These are phyloP conservation scores for Coluber constrictor DNA, from an alignment of 2,797 vertebrate genomes.

Conservation along the genomic window DNA sequence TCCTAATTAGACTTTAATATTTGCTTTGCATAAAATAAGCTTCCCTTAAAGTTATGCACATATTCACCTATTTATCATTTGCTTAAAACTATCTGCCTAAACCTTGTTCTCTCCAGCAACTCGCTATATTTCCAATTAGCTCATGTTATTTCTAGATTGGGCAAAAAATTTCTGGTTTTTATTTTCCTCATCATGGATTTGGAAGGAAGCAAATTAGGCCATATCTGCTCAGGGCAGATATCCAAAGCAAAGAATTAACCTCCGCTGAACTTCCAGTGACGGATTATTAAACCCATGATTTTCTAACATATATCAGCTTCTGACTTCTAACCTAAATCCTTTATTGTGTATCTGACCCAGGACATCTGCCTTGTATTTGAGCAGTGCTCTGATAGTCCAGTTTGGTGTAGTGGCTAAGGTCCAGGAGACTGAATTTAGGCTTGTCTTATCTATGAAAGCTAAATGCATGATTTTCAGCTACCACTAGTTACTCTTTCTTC, in stretches of 20 bases:
- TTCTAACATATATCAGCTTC: background rate
- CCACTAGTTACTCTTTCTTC: background rate
- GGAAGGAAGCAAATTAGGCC: background rate
- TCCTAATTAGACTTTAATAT: background rate
- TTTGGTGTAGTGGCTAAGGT: background rate
- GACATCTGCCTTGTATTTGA: background rate
- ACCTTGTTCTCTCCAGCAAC: background rate
- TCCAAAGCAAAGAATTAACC: background rate
- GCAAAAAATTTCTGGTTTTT: background rate
- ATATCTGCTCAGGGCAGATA: background rate
- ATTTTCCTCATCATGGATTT: background rate
- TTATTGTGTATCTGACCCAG: background rate
- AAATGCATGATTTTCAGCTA: background rate
- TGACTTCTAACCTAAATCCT: background rate
- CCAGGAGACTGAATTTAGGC: background rate
- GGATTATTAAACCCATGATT: background rate
- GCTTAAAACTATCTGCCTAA: background rate
- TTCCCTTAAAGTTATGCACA: background rate
- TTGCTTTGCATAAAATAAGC: background rate
- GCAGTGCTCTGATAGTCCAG: background rate
- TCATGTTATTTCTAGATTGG: background rate
- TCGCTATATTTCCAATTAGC: background rate
- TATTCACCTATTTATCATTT: background rate
- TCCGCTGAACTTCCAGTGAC: background rate
- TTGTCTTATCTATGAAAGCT: background rate